A percentile compares a stretch with the other conserved stretches of the same genome.
Evolutionary conservation across 2,113 vertebrate species (phyloP).

Genomic region (Rhinopomastus cyanomelas): DNA sequence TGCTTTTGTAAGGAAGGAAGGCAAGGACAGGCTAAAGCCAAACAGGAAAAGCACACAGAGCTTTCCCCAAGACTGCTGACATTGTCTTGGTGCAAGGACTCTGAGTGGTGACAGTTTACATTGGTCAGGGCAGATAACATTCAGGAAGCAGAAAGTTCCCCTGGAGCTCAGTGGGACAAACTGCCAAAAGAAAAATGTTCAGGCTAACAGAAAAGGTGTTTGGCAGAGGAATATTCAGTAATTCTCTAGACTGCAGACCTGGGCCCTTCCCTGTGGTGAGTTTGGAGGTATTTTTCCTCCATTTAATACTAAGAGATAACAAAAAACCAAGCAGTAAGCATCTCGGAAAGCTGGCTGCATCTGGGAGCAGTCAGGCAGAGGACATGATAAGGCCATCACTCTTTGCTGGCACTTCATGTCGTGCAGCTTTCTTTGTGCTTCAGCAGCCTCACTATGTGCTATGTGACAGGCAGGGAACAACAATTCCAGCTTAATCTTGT

Average conservation of each 20-base stretch:
- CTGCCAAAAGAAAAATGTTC: background rate
- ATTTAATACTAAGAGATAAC: background rate
- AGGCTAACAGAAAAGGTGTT: background rate
- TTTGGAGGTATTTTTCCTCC: background rate
- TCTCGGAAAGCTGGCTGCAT: background rate
- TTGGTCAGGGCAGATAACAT: background rate
- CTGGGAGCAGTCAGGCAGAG: background rate
- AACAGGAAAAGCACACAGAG: background rate
- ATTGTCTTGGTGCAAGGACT: background rate
- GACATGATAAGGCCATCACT: background rate
- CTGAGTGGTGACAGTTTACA: background rate
- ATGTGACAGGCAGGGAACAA: background rate
- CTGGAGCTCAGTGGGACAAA: background rate
- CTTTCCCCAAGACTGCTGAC: background rate
- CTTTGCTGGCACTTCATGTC: background rate
- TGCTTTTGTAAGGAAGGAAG: background rate
- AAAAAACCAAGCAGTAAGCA: background rate
- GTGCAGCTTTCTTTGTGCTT: background rate
- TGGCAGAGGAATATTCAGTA: background rate
- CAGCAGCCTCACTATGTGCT: rapidly evolving
- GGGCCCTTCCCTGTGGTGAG: background rate
- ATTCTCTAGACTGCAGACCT: background rate
- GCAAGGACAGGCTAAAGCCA: background rate
- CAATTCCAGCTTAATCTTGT: background rate
- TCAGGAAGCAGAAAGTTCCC: background rate